Percentiles rank a stretch among this genome's conserved stretches.
phyloP scores from a whole-genome alignment of 2,797 vertebrate species.

The Poeciliopsis gracilis region DNA sequence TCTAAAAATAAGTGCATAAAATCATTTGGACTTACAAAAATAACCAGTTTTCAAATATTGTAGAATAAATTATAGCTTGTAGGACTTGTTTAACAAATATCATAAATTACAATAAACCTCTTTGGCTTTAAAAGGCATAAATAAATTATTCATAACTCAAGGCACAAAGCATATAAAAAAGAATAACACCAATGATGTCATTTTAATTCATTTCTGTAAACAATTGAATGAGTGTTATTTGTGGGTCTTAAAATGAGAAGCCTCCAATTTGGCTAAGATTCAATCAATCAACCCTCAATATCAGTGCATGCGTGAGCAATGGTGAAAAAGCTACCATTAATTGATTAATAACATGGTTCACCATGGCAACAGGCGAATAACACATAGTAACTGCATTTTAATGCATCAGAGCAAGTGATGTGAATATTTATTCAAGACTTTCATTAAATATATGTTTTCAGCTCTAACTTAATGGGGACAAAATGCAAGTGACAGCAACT shows the following conservation, averaged over 20 bases:
- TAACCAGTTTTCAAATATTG: background rate
- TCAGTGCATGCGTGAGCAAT: background rate
- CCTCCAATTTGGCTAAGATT: background rate
- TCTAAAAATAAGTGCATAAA: background rate
- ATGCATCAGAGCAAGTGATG: background rate
- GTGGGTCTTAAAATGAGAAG: background rate
- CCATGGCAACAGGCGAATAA: slow-evolving; percentile 3
- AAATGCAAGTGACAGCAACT: background rate
- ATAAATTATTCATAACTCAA: background rate
- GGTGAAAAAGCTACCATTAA: background rate
- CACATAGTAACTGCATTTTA: background rate
- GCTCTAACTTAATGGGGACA: background rate
- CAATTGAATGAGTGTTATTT: background rate
- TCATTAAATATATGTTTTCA: background rate
- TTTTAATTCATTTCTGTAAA: background rate
- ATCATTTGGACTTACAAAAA: background rate
- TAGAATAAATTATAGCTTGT: background rate
- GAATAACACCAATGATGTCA: background rate
- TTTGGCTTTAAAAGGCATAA: background rate
- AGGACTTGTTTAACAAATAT: background rate
- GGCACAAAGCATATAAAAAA: background rate
- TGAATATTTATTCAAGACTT: background rate
- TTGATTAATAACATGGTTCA: background rate
- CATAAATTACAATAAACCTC: background rate
- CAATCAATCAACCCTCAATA: background rate